Conservation (phyloP, 1,140 invertebrate species). For the Zaprionus davidi region DNA sequence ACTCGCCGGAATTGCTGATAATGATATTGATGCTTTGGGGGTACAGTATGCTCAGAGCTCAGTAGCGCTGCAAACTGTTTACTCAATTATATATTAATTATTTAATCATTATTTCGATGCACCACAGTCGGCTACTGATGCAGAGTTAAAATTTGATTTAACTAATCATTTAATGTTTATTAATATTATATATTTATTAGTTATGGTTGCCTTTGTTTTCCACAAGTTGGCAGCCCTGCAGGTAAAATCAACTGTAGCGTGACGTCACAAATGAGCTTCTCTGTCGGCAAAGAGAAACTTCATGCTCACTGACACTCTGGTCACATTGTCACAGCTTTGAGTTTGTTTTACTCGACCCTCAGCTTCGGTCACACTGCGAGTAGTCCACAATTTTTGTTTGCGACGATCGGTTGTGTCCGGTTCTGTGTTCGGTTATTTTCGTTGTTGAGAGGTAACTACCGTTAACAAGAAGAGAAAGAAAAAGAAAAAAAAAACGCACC, state of each 20-base stretch:
- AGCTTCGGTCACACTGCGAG: constrained; percentile 19
- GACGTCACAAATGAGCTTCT: constrained; percentile 26
- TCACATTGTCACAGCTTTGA: constrained; percentile 9
- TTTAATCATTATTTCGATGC: neutral
- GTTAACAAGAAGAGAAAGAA: constrained; percentile 31
- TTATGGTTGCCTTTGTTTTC: neutral
- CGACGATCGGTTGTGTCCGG: constrained; percentile 52
- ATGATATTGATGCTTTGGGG: neutral
- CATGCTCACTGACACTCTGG: neutral
- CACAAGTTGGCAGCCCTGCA: neutral
- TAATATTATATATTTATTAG: neutral
- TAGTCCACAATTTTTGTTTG: constrained; percentile 46
- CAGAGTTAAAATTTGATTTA: neutral
- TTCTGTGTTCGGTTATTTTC: constrained; percentile 44
- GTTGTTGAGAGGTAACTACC: constrained; percentile 58
- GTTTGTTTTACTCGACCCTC: neutral
- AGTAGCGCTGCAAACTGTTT: constrained; percentile 9
- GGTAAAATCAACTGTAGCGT: neutral
- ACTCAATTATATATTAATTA: neutral
- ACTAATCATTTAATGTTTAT: neutral
- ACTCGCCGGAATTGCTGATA: constrained; percentile 15
- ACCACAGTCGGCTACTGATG: neutral
- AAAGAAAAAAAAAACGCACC: constrained; percentile 21
- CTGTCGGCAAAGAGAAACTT: neutral
- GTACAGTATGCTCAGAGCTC: constrained; percentile 5